Evolutionary conservation across 2,797 vertebrate genomes (phyloP).

Genomic region (Acropternis orthonyx): DNA sequence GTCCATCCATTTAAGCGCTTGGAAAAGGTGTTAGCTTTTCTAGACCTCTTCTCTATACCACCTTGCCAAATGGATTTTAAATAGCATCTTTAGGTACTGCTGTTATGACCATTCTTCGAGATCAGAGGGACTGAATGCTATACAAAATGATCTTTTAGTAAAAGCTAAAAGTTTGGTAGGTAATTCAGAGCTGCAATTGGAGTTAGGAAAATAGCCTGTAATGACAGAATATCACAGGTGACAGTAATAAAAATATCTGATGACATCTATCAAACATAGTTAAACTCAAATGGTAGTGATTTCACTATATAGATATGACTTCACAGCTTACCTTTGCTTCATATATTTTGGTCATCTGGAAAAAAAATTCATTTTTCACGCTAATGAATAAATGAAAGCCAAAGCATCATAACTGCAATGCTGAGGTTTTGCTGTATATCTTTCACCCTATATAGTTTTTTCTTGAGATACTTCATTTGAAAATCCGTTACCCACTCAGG

Average conservation of each 20-base stretch:
- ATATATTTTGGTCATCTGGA: not conserved
- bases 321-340: not conserved
- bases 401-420: not conserved
- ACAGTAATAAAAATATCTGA: not conserved
- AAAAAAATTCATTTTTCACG: not conserved
- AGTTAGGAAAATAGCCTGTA: not conserved
- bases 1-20: not conserved
- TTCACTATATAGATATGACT: not conserved
- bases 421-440: not conserved
- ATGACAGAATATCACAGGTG: not conserved
- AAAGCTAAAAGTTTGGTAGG: not conserved
- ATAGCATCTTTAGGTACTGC: not conserved
- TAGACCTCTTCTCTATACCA: not conserved
- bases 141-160: not conserved
- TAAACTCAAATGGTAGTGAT: not conserved
- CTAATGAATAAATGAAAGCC: not conserved
- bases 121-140: not conserved
- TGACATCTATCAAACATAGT: not conserved
- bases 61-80: not conserved
- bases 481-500: not conserved
- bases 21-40: not conserved
- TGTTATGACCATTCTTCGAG: not conserved
- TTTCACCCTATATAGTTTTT: not conserved
- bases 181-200: not conserved
- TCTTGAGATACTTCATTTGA: not conserved